Percentiles rank a stretch among this genome's conserved stretches.
Conservation (phyloP, 2,113 vertebrate species). For the Danionella cerebrum region DNA sequence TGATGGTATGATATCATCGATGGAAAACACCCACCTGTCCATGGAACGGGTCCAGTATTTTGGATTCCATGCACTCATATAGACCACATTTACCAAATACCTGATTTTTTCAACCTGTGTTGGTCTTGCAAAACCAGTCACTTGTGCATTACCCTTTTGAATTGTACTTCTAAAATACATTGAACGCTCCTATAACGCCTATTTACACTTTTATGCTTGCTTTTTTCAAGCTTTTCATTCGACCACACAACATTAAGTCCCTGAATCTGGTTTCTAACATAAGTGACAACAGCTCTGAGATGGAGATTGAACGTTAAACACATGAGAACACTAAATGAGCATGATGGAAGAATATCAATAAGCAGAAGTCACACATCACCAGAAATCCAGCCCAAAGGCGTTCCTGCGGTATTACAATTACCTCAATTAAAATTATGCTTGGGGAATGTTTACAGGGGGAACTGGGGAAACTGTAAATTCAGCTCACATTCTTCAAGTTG, state of each 20-base stretch:
- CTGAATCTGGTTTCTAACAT: neutral
- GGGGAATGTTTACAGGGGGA: constrained; percentile 39
- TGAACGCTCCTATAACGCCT: no score
- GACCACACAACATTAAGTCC: neutral
- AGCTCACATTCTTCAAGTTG: constrained; percentile 47
- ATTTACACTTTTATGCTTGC: no score
- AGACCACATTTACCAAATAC: neutral
- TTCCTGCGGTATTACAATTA: constrained; percentile 32
- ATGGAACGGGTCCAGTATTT: neutral
- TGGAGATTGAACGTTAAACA: constrained; percentile 1
- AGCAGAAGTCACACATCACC: neutral
- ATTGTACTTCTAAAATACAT: no score
- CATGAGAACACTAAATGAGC: neutral
- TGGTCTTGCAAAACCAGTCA: no score
- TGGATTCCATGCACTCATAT: neutral
- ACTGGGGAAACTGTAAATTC: constrained; percentile 32
- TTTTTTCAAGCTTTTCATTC: no score
- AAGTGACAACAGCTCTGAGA: constrained; percentile 1
- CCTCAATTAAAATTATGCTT: constrained; percentile 43
- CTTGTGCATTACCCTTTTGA: no score
- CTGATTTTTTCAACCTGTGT: no score
- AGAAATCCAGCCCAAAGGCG: constrained; percentile 4
- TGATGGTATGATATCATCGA: neutral
- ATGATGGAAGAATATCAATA: constrained; percentile 1
- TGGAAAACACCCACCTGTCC: neutral